Base-by-base conservation (phyloP, 2,797 vertebrate genomes). In the Silurus aristotelis region DNA sequence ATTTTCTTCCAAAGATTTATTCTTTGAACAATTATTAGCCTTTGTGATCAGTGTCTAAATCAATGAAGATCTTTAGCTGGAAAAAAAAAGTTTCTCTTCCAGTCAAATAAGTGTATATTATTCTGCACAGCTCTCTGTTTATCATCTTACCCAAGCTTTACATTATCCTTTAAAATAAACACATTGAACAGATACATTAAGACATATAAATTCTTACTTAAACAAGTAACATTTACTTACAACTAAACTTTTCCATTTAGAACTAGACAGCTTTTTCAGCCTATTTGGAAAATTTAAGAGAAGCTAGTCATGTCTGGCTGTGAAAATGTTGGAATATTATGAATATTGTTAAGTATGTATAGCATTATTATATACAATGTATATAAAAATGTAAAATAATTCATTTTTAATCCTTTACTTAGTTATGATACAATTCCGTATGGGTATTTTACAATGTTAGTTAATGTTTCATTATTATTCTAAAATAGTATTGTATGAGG, bases 1-100 rank as follows among this genome's bases (percentile, higher is more conserved):
- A 48, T 71, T 71, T 72, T 7, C 20, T 43, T 72, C 43, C 20
- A 72, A 5, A 52, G 20, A 5, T 72, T 48, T 72, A 72, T 48
- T 52, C 48, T 48, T 72, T n/a, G 43, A 46, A 10, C 12, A 72
- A 72, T 13, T 72, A 22, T n/a, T 52, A n/a, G 20, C 12, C 22
- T n/a, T 72, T 72, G 20, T 46, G 20, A 48, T 72, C 68, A 71
- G 19, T 4, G 8, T 46, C 9, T 22, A 22, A 46, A 71, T 72
- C 70, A 72, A 22, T n/a, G 20, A 72, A 22, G 70, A 46, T 72
- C 70, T 48, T n/a, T 46, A 72, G 48, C 17, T 76, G n/a, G 80
- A 43, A 38, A 19, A 38, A 8, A 43, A 43, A 12, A 20, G 19
- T 70, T 70, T 2, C 8, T 68, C 27, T 68, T 68, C 10, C 27